A percentile compares a stretch with the other conserved stretches of the same genome.
Evolutionary conservation across 2,888 invertebrate species (phyloP).

Genomic region (Agrilus biguttatus): DNA sequence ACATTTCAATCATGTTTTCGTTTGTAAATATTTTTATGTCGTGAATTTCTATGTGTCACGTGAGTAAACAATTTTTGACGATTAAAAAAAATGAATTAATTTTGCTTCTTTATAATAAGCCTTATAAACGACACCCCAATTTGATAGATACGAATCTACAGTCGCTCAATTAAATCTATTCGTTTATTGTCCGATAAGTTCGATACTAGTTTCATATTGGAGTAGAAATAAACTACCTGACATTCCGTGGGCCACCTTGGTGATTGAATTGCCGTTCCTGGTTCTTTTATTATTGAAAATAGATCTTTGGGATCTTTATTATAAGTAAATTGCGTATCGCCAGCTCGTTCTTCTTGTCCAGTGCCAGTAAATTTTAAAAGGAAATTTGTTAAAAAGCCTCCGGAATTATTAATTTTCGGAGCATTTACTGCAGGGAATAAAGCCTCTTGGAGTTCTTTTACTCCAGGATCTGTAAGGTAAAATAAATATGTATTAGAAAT

Average conservation of each 20-base stretch:
- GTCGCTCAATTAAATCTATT: no score
- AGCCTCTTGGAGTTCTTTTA: conserved; percentile 50
- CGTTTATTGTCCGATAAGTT: no score
- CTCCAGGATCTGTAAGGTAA: conserved; percentile 25
- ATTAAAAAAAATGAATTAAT: no score
- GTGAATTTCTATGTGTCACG: no score
- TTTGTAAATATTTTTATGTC: no score
- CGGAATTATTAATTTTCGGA: conserved; percentile 11
- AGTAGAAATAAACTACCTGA: conserved; percentile 42
- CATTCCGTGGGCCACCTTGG: conserved; percentile 83
- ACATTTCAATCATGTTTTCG: no score
- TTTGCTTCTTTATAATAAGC: no score
- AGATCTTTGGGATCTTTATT: conserved; percentile 58
- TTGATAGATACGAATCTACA: no score
- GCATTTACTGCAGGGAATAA: conserved; percentile 39
- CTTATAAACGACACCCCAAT: no score
- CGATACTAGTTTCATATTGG: no score
- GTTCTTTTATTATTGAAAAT: conserved; percentile 31
- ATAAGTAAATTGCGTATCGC: conserved; percentile 39
- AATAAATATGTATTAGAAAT: no score
- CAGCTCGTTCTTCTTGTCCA: conserved; percentile 12
- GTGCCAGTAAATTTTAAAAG: conserved; percentile 48
- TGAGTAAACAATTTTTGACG: no score
- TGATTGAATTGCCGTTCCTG: conserved; percentile 49
- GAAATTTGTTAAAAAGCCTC: conserved; percentile 43